Evolutionary conservation across 2,113 vertebrate species (phyloP), one percentile per base, ranked within the genome.

Genomic region (Albula goreensis): DNA sequence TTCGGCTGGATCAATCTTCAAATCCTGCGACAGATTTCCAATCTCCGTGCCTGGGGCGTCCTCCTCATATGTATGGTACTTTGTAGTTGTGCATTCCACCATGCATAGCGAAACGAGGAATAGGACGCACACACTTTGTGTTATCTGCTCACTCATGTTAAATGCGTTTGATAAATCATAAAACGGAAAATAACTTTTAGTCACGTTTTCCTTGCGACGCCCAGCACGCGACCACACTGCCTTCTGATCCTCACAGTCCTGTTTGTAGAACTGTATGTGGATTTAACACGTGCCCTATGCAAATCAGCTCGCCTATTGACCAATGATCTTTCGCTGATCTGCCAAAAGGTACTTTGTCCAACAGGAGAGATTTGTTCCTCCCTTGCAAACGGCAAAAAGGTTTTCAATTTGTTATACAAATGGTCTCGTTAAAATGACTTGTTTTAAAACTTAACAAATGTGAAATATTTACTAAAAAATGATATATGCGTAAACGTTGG

Each of bases 21-120:
- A n/a, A 57, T 94, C 92, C 66, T 88, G 85, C 4, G 92, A 93
- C 57, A 95, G 86, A 85, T 95, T 93, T 25, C 93, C 92, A 0
- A 94, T 93, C 70, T 95, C 84, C 0, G 93, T 95, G 12, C 94
- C 93, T 0, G 92, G 89, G 0, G 89, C 86, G 3, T 94, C 92
- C 78, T 95, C 93, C 82, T 95, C 94, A 48, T 93, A 93, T 4
- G 90, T 94, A 86, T 92, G 77, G 88, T 96, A 96, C 50, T 92
- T 92, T 0, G 93, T 92, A 0, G 92, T 95, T 49, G 94, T 90
- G 0, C 87, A 89, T 19, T 85, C 83, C 80, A 53, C 88, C 0
- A 81, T 49, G 85, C 31, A 53, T 25, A 92, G 2, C n/a, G 91
- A 80, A 17, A 91, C 82, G 60, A 81, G 53, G 15, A 94, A 41